phyloP scores from a whole-genome alignment of 2,888 invertebrate species.

The Vannuccia rotundouncinata region DNA sequence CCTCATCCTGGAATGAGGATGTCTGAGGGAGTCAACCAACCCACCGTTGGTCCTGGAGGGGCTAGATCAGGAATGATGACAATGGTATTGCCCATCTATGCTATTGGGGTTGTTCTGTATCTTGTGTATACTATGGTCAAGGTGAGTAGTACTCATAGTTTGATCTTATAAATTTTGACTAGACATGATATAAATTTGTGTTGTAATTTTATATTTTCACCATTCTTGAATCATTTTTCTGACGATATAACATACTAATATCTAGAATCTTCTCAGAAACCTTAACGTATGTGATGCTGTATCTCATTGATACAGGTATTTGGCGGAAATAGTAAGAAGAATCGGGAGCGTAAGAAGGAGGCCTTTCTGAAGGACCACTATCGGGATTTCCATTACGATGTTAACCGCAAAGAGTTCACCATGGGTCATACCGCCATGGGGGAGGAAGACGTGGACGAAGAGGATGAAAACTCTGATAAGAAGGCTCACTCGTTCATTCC shows the following conservation, averaged over 20 bases:
- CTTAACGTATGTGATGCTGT: too few species aligned
- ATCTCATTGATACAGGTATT: conserved; percentile 25
- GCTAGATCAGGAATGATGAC: conserved; percentile 28
- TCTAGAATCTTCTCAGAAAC: too few species aligned
- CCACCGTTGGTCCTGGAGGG: neutral
- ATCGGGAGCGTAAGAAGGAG: conserved; percentile 13
- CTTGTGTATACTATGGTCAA: conserved; percentile 39
- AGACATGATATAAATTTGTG: too few species aligned
- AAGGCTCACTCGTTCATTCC: too few species aligned
- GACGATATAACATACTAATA: too few species aligned
- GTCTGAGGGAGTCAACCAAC: neutral
- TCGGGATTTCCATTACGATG: conserved; percentile 39
- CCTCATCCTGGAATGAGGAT: neutral
- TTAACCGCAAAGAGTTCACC: conserved; percentile 25
- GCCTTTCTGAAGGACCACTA: conserved; percentile 36
- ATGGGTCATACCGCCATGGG: conserved; percentile 12
- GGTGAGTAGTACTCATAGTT: neutral
- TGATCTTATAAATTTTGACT: too few species aligned
- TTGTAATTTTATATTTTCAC: too few species aligned
- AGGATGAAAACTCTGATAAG: too few species aligned
- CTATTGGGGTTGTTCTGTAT: conserved; percentile 37
- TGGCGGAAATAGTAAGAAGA: conserved; percentile 15
- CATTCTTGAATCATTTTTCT: too few species aligned
- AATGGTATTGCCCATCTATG: conserved; percentile 37
- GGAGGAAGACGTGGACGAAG: neutral